phyloP scores from a whole-genome alignment of 1,140 invertebrate species.

The Danaus melanippus region DNA sequence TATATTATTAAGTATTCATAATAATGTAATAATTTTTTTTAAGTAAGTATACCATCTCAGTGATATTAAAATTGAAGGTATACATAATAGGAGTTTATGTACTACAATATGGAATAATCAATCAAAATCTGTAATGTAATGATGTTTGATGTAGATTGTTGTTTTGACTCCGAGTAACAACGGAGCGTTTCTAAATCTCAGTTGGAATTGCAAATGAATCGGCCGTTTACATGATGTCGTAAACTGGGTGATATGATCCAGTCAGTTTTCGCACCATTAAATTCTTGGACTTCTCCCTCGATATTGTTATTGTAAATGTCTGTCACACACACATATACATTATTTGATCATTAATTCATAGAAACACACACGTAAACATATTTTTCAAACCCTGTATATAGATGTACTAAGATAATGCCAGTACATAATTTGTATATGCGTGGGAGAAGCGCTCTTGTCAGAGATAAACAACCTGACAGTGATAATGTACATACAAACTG shows the following conservation, averaged over 20 bases:
- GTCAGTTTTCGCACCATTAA: slow-evolving; percentile 70
- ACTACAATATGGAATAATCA: too few relatives aligned
- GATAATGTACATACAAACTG: slow-evolving; percentile 49
- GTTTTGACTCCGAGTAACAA: slow-evolving; percentile 29
- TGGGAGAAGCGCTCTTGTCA: slow-evolving; percentile 45
- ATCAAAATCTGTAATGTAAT: too few relatives aligned
- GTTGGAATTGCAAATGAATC: slow-evolving; percentile 72
- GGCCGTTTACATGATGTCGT: slow-evolving; percentile 65
- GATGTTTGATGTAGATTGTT: slow-evolving; percentile 2
- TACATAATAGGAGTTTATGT: too few relatives aligned
- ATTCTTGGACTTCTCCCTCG: slow-evolving; percentile 50
- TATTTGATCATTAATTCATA: background rate
- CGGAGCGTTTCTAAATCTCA: slow-evolving; percentile 43
- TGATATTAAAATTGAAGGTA: too few relatives aligned
- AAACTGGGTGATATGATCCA: slow-evolving; percentile 68
- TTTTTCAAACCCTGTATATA: too few relatives aligned
- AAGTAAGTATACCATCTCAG: too few relatives aligned
- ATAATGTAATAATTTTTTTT: too few relatives aligned
- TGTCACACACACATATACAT: slow-evolving; percentile 35
- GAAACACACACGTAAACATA: too few relatives aligned
- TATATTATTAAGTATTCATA: too few relatives aligned
- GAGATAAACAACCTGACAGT: slow-evolving; percentile 53
- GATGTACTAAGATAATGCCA: too few relatives aligned
- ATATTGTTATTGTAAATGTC: slow-evolving; percentile 53
- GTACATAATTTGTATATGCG: slow-evolving; percentile 21